Percentiles rank a stretch among this genome's conserved stretches.
Conservation (phyloP, 2,888 invertebrate genomes). For the Apodemia mormo region DNA sequence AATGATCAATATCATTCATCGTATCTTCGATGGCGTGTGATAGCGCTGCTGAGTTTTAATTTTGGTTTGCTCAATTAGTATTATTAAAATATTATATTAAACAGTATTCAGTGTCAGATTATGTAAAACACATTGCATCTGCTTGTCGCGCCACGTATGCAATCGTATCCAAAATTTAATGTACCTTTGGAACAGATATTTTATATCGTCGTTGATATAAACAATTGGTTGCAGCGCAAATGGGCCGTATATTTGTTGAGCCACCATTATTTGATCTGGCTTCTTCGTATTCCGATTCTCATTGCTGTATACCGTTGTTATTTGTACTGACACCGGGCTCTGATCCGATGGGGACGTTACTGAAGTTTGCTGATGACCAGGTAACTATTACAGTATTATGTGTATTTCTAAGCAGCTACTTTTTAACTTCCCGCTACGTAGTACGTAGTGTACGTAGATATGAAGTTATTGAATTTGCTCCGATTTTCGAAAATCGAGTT, state of each 20-base stretch:
- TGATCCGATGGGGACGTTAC: conserved; percentile 93
- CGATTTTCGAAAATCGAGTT: too few species aligned
- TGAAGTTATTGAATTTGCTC: too few species aligned
- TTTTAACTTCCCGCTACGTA: too few species aligned
- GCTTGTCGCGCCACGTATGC: too few species aligned
- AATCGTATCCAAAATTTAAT: not conserved
- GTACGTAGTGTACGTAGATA: too few species aligned
- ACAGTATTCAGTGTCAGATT: too few species aligned
- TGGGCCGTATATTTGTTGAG: conserved; percentile 91
- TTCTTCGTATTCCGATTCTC: conserved; percentile 92
- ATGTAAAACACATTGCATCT: not conserved
- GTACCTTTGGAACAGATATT: not conserved
- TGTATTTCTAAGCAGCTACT: not conserved
- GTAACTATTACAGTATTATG: conserved; percentile 43
- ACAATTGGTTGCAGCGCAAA: conserved; percentile 70
- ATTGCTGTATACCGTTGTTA: conserved; percentile 92
- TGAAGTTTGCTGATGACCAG: conserved; percentile 96
- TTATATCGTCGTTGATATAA: not conserved
- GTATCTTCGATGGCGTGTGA: too few species aligned
- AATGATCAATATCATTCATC: too few species aligned
- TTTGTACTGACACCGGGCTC: conserved; percentile 96
- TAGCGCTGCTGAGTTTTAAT: too few species aligned
- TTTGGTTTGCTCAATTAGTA: too few species aligned
- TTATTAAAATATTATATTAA: too few species aligned
- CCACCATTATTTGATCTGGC: conserved; percentile 94